A percentile compares a stretch with the other conserved stretches of the same genome.
Conservation (phyloP, 2,797 vertebrate genomes). For the Carduelis carduelis region DNA sequence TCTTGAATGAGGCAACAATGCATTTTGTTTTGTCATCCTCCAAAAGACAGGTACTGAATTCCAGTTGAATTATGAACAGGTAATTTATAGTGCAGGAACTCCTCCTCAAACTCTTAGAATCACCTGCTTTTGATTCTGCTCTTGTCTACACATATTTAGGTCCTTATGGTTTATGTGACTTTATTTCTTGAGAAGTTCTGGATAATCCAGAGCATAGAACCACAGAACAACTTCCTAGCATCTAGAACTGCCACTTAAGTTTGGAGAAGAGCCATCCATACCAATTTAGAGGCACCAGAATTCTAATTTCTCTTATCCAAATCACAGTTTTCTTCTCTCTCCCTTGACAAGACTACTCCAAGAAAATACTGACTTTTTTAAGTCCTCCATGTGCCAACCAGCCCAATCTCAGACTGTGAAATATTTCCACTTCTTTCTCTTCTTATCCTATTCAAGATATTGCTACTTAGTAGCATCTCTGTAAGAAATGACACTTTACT, state of each 20-base stretch:
- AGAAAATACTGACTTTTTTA: neutral
- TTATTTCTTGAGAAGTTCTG: neutral
- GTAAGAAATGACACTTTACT: neutral
- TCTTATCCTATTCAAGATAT: neutral
- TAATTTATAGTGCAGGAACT: neutral
- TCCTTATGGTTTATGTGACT: neutral
- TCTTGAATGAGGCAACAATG: neutral
- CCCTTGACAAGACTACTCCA: neutral
- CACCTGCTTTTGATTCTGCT: neutral
- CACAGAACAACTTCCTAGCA: neutral
- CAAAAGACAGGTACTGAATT: neutral
- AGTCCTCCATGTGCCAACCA: neutral
- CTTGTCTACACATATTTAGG: neutral
- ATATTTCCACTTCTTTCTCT: neutral
- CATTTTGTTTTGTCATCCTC: neutral
- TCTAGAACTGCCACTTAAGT: neutral
- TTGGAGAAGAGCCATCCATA: neutral
- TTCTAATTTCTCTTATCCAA: neutral
- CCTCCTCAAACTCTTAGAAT: neutral
- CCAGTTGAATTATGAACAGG: neutral
- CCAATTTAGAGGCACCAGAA: neutral
- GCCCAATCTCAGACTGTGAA: neutral
- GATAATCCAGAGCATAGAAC: neutral
- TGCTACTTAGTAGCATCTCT: neutral
- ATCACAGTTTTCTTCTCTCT: neutral